phyloP scores from a whole-genome alignment of 1,140 invertebrate genomes.

The Halesus radiatus region DNA sequence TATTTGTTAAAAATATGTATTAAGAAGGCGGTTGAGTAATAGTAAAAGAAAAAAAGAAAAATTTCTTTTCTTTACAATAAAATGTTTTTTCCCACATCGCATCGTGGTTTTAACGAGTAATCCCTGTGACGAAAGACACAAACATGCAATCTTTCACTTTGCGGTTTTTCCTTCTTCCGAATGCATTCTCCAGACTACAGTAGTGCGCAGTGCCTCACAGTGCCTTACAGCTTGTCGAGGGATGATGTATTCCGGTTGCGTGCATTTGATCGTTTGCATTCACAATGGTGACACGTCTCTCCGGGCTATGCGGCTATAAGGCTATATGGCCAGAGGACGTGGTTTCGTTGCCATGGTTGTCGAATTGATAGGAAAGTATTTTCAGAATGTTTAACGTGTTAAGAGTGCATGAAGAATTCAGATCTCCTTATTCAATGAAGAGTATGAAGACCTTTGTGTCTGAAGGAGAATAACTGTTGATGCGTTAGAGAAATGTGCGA shows the following conservation, averaged over 20 bases:
- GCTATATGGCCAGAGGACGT: constrained; percentile 50
- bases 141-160: constrained; percentile 5
- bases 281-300: constrained; percentile 53
- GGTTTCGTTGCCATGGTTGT: constrained; percentile 32
- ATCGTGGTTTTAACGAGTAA: no score
- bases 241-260: constrained; percentile 47
- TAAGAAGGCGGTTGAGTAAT: no score
- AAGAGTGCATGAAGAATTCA: constrained; percentile 16
- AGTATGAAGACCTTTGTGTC: background rate
- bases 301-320: background rate
- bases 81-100: no score
- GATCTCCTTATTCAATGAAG: background rate
- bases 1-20: no score
- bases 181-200: background rate
- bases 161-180: background rate
- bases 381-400: constrained; percentile 16
- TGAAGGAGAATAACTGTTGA: no score
- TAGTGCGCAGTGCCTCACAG: background rate
- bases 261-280: constrained; percentile 54
- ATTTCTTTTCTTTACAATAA: no score
- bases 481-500: no score
- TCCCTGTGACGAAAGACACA: background rate
- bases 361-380: constrained; percentile 44
- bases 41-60: no score
- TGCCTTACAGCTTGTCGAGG: background rate